Evolutionary conservation across 2,888 invertebrate genomes (phyloP).

Genomic region (Meghimatium bilineatum): DNA sequence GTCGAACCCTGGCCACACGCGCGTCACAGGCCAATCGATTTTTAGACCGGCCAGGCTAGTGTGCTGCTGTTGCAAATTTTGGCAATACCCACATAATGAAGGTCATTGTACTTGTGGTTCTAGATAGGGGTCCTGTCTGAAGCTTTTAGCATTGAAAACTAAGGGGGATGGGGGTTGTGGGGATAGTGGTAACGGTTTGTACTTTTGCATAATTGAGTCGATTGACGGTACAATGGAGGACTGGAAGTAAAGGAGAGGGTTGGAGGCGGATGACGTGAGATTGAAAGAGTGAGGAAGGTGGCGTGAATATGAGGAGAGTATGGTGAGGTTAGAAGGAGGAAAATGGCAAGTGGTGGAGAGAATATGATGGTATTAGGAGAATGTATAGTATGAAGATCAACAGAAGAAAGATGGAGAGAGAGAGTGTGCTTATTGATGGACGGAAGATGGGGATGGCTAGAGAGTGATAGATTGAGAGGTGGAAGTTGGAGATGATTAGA

Average conservation of each 20-base stretch:
- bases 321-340: background rate
- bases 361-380: no score
- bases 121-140: background rate
- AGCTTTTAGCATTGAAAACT: no score
- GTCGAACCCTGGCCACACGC: background rate
- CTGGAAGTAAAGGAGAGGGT: background rate
- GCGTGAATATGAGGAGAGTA: background rate
- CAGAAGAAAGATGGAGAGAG: background rate
- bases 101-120: background rate
- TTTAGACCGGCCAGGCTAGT: background rate
- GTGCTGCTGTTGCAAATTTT: background rate
- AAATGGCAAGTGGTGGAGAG: no score
- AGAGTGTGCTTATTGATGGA: background rate
- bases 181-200: no score
- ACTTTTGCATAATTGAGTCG: no score
- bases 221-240: no score
- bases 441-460: no score
- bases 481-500: background rate
- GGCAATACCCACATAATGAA: background rate
- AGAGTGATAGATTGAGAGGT: background rate
- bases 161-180: no score
- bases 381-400: no score
- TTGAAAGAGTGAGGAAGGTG: background rate
- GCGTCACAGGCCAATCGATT: background rate
- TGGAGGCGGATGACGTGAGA: background rate